A percentile compares a stretch with the other conserved stretches of the same genome.
phyloP scores from a whole-genome alignment of 2,888 invertebrate species.

The Caenorhabditis sp. region DNA sequence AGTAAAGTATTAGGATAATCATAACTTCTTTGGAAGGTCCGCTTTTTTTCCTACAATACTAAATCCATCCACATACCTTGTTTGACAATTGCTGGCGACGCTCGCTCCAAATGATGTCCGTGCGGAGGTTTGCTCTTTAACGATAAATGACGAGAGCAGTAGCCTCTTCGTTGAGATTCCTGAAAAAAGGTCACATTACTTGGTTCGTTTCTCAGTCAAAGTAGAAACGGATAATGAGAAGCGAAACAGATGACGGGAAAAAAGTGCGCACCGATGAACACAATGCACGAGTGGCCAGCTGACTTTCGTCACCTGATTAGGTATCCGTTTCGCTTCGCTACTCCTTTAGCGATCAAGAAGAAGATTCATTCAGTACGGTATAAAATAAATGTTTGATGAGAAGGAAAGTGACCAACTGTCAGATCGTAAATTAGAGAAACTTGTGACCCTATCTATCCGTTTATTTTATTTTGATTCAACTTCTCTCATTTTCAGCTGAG shows the following conservation, averaged over 20 bases:
- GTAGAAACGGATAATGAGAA: background rate
- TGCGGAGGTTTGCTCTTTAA: conserved; percentile 82
- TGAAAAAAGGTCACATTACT: conserved; percentile 24
- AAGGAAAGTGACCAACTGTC: conserved; percentile 37
- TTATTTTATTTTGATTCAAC: conserved; percentile 25
- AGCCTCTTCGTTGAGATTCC: conserved; percentile 96
- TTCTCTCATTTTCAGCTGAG: conserved; percentile 21
- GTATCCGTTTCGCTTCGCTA: conserved; percentile 40
- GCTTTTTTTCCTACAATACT: too few species aligned
- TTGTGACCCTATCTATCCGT: conserved; percentile 29
- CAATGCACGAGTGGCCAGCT: conserved; percentile 13
- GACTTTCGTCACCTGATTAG: conserved; percentile 48
- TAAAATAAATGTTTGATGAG: conserved; percentile 1
- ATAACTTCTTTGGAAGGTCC: too few species aligned
- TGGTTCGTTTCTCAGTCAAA: background rate
- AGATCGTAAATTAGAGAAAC: conserved; percentile 35
- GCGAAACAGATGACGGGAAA: conserved; percentile 12
- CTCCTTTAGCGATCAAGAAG: too few species aligned
- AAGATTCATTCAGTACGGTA: conserved; percentile 16
- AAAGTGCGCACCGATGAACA: conserved; percentile 13
- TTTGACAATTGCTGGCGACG: conserved; percentile 58
- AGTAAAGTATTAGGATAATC: too few species aligned
- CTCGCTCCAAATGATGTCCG: conserved; percentile 57
- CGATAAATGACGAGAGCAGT: conserved; percentile 95
- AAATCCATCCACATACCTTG: conserved; percentile 56